Evolutionary conservation across 2,113 vertebrate genomes (phyloP).

Genomic region (Grus americana): DNA sequence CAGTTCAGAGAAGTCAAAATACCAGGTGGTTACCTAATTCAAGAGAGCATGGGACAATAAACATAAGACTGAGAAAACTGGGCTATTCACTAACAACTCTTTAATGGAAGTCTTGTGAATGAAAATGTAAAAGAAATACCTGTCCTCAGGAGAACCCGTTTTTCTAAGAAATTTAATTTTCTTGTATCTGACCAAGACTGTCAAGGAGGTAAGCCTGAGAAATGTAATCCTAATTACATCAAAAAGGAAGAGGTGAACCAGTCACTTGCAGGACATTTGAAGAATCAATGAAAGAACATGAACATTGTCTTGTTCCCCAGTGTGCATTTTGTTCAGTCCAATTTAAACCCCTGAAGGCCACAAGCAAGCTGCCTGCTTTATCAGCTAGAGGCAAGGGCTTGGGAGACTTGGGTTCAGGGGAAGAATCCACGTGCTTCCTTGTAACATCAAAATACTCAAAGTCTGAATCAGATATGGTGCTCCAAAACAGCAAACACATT

Average conservation of each 20-base stretch:
- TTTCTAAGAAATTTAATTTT: background rate
- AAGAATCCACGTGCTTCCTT: background rate
- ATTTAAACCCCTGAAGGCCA: background rate
- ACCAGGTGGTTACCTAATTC: background rate
- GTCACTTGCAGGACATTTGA: background rate
- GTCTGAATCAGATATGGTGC: fast-evolving
- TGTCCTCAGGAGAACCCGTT: fast-evolving
- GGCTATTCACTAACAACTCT: background rate
- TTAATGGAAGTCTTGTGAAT: background rate
- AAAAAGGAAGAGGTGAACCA: background rate
- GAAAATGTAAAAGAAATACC: background rate
- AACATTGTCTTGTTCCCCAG: background rate
- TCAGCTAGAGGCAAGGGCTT: background rate
- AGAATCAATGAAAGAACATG: background rate
- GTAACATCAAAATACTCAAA: background rate
- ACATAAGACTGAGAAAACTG: background rate
- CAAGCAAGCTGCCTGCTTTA: background rate
- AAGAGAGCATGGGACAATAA: background rate
- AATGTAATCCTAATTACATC: background rate
- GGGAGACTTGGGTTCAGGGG: background rate
- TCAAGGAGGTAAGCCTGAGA: background rate
- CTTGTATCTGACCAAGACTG: background rate
- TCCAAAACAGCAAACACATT: background rate
- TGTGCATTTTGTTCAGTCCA: background rate
- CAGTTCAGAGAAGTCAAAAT: background rate